Conservation (phyloP, 2,797 vertebrate genomes). For the Xiphorhynchus erythropygius region DNA sequence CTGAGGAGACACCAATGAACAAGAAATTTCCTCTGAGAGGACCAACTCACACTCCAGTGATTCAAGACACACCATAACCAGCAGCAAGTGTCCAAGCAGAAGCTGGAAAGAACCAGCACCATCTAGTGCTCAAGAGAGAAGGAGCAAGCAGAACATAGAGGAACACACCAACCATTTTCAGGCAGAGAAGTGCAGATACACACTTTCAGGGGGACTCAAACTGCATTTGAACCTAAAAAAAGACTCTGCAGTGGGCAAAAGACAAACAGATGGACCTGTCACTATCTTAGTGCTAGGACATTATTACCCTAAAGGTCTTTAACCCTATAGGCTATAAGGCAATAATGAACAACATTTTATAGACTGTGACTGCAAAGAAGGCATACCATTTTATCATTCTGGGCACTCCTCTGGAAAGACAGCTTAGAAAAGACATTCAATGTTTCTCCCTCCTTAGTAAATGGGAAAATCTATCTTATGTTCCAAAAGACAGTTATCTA, state of each 20-base stretch:
- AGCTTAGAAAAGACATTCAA: background rate
- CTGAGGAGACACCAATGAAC: background rate
- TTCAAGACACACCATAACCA: rapidly evolving
- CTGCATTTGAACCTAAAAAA: background rate
- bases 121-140: slow-evolving; percentile 14
- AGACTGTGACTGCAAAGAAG: background rate
- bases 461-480: background rate
- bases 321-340: background rate
- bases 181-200: background rate
- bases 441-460: background rate
- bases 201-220: background rate
- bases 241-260: background rate
- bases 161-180: rapidly evolving
- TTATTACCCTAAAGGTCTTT: background rate
- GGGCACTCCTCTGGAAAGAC: background rate
- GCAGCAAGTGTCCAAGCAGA: background rate
- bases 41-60: rapidly evolving
- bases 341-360: background rate
- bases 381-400: background rate
- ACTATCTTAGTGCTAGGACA: background rate
- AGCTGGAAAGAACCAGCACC: slow-evolving; percentile 23
- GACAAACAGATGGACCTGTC: background rate
- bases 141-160: background rate
- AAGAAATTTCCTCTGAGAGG: background rate
- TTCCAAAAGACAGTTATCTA: background rate